Conservation (phyloP, 1,140 invertebrate genomes). For the Dreissena polymorpha region DNA sequence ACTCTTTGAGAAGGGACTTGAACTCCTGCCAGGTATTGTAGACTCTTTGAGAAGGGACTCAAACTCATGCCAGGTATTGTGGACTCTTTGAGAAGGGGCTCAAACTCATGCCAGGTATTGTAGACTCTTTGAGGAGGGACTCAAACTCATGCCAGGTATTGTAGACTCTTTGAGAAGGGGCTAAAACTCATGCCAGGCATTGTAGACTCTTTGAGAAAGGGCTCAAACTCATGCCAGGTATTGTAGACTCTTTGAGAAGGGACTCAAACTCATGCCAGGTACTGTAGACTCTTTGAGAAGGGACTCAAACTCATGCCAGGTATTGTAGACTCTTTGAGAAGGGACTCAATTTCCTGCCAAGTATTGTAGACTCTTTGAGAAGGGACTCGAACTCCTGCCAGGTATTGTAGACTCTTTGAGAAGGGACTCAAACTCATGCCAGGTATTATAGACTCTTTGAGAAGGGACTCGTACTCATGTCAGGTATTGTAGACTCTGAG, state of each 20-base stretch:
- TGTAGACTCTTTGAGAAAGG: slow-evolving; percentile 92
- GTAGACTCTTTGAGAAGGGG: slow-evolving; percentile 92
- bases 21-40: too few relatives aligned
- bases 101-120: too few relatives aligned
- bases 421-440: slow-evolving; percentile 91
- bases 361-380: slow-evolving; percentile 91
- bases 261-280: slow-evolving; percentile 88
- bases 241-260: slow-evolving; percentile 92
- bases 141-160: too few relatives aligned
- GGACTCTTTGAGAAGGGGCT: slow-evolving; percentile 93
- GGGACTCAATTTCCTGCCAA: slow-evolving; percentile 88
- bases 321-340: slow-evolving; percentile 92
- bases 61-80: too few relatives aligned
- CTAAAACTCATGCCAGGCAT: too few relatives aligned
- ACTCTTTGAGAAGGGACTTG: slow-evolving; percentile 93
- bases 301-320: slow-evolving; percentile 89
- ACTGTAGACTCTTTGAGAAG: slow-evolving; percentile 92
- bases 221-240: slow-evolving; percentile 87
- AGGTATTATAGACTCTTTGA: slow-evolving; percentile 91
- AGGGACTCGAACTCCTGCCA: slow-evolving; percentile 89
- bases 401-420: slow-evolving; percentile 90
- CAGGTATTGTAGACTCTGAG: slow-evolving; percentile 90
- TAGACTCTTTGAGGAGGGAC: slow-evolving; percentile 91
- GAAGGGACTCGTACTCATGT: slow-evolving; percentile 90
- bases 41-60: slow-evolving; percentile 92